phyloP scores from a whole-genome alignment of 2,797 vertebrate species.

The Pseudochirops corinnae region DNA sequence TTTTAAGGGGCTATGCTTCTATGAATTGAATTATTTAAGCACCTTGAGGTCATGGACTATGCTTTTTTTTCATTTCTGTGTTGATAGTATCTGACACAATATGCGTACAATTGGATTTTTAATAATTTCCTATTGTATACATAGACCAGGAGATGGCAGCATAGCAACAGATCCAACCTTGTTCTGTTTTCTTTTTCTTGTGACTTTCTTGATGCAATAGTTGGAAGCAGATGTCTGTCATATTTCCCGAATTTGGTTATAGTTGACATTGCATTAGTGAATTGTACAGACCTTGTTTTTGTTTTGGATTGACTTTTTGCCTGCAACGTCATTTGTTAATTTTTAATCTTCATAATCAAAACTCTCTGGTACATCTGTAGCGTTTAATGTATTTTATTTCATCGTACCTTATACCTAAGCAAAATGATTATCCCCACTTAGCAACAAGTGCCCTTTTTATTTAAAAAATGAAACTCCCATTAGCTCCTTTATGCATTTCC shows the following conservation, averaged over 20 bases:
- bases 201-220: background rate
- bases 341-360: conserved; percentile 15
- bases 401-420: background rate
- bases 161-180: background rate
- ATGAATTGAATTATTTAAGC: background rate
- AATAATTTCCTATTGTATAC: background rate
- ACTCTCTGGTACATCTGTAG: background rate
- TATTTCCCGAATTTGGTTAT: conserved; percentile 13
- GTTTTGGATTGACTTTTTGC: conserved; percentile 4
- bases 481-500: conserved; percentile 16
- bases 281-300: background rate
- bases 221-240: background rate
- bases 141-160: conserved; percentile 71
- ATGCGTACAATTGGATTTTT: background rate
- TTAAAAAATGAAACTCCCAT: background rate
- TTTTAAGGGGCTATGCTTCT: background rate
- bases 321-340: conserved; percentile 15
- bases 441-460: conserved; percentile 17
- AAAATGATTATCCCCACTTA: background rate
- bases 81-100: background rate
- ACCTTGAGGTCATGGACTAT: background rate
- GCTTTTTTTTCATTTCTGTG: background rate
- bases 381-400: background rate
- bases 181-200: background rate
- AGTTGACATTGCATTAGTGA: background rate